phyloP scores from a whole-genome alignment of 92 coral and sea anemone species.

The Montipora capitata region DNA sequence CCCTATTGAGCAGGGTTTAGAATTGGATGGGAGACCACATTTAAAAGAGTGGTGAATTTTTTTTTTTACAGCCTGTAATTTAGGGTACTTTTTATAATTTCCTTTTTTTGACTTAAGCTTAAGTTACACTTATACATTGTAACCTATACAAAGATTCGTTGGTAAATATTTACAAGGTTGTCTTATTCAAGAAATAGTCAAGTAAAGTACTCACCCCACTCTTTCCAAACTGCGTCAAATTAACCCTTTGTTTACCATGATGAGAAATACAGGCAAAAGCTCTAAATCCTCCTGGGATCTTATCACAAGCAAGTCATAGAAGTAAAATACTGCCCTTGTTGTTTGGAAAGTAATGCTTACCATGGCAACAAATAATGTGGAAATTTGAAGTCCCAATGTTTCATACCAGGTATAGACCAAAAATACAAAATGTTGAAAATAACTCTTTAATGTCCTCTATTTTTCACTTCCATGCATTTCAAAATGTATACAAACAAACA shows the following conservation, averaged over 20 bases:
- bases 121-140: no score
- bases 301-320: constrained; percentile 6
- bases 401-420: constrained; percentile 15
- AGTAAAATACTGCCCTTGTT: constrained; percentile 13
- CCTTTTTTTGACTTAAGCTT: no score
- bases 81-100: no score
- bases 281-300: constrained; percentile 14
- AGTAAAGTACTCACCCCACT: constrained; percentile 1
- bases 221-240: constrained; percentile 21
- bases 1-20: no score
- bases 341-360: constrained; percentile 23
- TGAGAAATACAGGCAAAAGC: constrained; percentile 13
- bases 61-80: no score
- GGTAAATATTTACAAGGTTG: neutral
- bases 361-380: constrained; percentile 43
- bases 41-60: no score
- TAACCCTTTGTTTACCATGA: constrained; percentile 68
- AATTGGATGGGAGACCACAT: no score
- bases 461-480: constrained; percentile 31
- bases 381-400: constrained; percentile 59
- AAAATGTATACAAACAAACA: constrained; percentile 21
- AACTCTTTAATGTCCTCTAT: constrained; percentile 9
- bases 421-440: constrained; percentile 29
- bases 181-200: no score
- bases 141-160: no score